phyloP scores from a whole-genome alignment of 2,888 invertebrate genomes.

The Polyploca ridens region DNA sequence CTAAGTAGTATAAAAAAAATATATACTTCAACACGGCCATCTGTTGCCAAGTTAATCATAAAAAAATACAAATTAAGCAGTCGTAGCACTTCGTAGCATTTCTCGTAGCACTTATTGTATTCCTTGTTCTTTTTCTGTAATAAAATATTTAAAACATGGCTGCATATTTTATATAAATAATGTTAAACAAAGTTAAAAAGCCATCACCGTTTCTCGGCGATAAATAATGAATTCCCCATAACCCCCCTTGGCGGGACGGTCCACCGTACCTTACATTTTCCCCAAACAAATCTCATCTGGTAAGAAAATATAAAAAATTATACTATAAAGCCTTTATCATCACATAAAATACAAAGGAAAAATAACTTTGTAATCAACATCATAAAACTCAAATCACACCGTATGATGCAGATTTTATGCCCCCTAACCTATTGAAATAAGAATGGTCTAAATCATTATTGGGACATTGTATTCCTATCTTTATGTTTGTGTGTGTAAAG shows the following conservation, averaged over 20 bases:
- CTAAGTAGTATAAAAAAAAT: too few species aligned
- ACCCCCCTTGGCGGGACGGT: constrained; percentile 47
- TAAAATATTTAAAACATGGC: background rate
- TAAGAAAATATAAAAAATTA: constrained; percentile 74
- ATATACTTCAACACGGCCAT: too few species aligned
- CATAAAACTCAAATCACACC: constrained; percentile 38
- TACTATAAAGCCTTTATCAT: constrained; percentile 54
- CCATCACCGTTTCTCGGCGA: constrained; percentile 35
- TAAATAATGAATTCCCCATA: constrained; percentile 46
- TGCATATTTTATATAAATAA: background rate
- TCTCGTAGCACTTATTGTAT: background rate
- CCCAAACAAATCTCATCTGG: constrained; percentile 68
- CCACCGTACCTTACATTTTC: constrained; percentile 56
- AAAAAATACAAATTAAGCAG: background rate
- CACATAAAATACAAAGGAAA: constrained; percentile 30
- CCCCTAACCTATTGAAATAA: background rate
- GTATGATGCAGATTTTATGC: constrained; percentile 40
- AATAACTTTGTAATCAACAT: constrained; percentile 25
- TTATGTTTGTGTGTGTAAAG: fast-evolving
- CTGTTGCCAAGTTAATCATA: too few species aligned
- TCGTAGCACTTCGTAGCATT: background rate
- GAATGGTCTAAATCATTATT: constrained; percentile 17
- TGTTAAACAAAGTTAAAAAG: constrained; percentile 43
- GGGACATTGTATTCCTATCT: constrained; percentile 5
- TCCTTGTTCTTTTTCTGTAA: background rate